Conservation (phyloP, 2,888 invertebrate species). For the Ecliptopera silaceata region DNA sequence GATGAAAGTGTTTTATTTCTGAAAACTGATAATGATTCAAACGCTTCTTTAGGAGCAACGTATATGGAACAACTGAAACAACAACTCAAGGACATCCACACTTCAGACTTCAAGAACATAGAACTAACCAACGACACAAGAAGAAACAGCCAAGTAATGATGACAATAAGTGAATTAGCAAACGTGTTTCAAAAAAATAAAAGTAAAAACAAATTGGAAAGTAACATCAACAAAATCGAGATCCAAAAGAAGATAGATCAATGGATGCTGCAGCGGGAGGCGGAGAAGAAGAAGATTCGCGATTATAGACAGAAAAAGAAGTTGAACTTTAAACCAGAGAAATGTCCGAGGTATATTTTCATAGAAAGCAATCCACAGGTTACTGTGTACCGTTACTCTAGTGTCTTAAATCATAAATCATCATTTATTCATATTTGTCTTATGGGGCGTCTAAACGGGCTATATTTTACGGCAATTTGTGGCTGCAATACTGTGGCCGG, state of each 20-base stretch:
- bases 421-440: too few species aligned
- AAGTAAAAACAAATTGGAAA: not conserved
- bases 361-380: too few species aligned
- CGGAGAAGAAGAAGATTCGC: slow-evolving; percentile 42
- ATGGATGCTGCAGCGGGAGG: slow-evolving; percentile 46
- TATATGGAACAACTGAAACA: slow-evolving; percentile 50
- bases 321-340: slow-evolving; percentile 24
- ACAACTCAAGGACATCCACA: slow-evolving; percentile 44
- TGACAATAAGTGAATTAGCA: slow-evolving; percentile 30
- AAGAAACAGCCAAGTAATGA: slow-evolving; percentile 8
- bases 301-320: slow-evolving; percentile 30
- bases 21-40: slow-evolving; percentile 45
- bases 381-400: too few species aligned
- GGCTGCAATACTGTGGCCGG: too few species aligned
- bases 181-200: slow-evolving; percentile 21
- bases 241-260: slow-evolving; percentile 45
- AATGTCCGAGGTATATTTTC: slow-evolving; percentile 34
- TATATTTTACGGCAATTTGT: too few species aligned
- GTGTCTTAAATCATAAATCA: too few species aligned
- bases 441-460: too few species aligned
- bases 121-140: slow-evolving; percentile 8
- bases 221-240: slow-evolving; percentile 20
- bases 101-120: slow-evolving; percentile 20
- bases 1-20: slow-evolving; percentile 49
- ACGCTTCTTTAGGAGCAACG: slow-evolving; percentile 43